A percentile compares a stretch with the other conserved stretches of the same genome.
These are phyloP conservation scores for Caenorhabditis imperialis DNA, from an alignment of 2,888 invertebrate species.

Conservation along the genomic window DNA sequence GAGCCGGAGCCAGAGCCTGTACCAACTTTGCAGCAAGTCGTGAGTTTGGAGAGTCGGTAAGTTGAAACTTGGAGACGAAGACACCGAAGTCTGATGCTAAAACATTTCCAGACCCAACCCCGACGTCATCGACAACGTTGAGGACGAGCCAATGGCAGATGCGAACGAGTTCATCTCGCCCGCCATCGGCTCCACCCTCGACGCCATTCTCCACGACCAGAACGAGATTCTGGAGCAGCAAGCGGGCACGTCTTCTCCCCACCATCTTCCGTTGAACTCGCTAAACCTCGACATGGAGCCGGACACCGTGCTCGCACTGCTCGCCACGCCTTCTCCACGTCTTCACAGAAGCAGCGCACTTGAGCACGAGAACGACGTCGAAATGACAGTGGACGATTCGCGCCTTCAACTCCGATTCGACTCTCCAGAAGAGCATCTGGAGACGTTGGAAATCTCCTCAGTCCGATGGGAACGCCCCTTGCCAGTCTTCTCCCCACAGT, in stretches of 20 bases:
- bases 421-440: constrained; percentile 13
- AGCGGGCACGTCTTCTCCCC: not conserved
- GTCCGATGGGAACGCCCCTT: not conserved
- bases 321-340: not conserved
- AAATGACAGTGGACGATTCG: constrained; percentile 3
- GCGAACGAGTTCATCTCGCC: not conserved
- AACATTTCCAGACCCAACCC: too few species aligned
- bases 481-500: constrained; percentile 5
- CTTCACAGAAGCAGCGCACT: not conserved
- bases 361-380: not conserved
- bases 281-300: constrained; percentile 5
- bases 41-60: too few species aligned
- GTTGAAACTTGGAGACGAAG: too few species aligned
- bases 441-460: not conserved
- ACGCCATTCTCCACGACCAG: constrained; percentile 5
- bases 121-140: too few species aligned
- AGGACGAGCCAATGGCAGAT: not conserved
- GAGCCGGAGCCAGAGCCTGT: not conserved
- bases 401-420: constrained; percentile 1
- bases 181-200: not conserved
- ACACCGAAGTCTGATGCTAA: too few species aligned
- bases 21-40: too few species aligned
- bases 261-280: not conserved
- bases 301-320: not conserved
- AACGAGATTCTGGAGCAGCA: too few species aligned